Evolutionary conservation across 2,888 invertebrate genomes (phyloP).

Genomic region (Melipona bicolor): DNA sequence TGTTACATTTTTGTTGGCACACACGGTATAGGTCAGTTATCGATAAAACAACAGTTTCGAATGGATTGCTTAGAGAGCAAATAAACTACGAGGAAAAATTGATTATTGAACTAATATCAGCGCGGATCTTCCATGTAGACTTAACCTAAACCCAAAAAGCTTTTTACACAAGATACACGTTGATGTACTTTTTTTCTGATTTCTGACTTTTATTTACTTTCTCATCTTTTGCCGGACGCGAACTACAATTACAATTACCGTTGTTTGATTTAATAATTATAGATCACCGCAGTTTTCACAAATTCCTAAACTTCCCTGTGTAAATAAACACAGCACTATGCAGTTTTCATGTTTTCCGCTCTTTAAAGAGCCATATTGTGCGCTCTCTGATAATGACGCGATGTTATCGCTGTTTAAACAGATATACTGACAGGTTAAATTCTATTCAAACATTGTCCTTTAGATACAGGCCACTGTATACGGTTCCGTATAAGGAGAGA

Average conservation of each 20-base stretch:
- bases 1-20: conserved; percentile 13
- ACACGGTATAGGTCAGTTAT: conserved; percentile 1
- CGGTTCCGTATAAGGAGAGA: neutral
- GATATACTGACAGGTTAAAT: neutral
- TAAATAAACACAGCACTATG: no score
- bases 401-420: neutral
- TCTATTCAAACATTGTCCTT: neutral
- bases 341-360: no score
- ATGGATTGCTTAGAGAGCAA: conserved; percentile 10
- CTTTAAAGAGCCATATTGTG: neutral
- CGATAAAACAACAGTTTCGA: neutral
- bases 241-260: no score
- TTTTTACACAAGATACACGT: neutral
- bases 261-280: no score
- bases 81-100: conserved; percentile 1
- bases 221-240: neutral
- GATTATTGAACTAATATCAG: neutral
- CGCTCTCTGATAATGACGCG: neutral
- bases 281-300: no score
- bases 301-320: no score
- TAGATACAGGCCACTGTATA: neutral
- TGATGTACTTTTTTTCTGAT: neutral
- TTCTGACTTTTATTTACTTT: neutral
- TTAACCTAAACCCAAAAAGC: neutral
- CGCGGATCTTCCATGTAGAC: neutral